These are phyloP conservation scores for Drosophila baimaii DNA, from an alignment of 1,140 invertebrate species.

Conservation along the genomic window DNA sequence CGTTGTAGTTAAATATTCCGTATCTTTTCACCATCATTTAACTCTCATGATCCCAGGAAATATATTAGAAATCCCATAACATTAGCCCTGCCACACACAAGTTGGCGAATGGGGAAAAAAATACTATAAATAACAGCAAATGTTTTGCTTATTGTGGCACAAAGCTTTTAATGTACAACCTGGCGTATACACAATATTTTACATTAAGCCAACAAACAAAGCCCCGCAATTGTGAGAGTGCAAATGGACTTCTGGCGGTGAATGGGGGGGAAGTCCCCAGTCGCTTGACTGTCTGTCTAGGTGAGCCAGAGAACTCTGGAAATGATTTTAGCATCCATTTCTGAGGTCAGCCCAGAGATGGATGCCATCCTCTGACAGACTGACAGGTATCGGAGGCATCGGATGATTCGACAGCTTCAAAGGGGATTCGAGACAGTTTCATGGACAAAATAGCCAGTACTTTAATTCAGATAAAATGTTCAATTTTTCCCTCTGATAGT, in stretches of 20 bases:
- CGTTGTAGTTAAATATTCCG: not conserved
- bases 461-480: conserved; percentile 37
- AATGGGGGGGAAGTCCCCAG: conserved; percentile 4
- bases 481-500: not conserved
- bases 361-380: conserved; percentile 41
- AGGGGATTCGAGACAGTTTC: not conserved
- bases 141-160: conserved; percentile 59
- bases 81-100: conserved; percentile 16
- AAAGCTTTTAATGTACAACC: conserved; percentile 79
- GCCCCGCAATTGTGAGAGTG: conserved; percentile 41
- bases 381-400: conserved; percentile 44
- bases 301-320: conserved; percentile 42
- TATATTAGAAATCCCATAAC: conserved; percentile 17
- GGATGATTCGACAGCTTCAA: not conserved
- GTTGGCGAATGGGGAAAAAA: conserved; percentile 9
- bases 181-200: conserved; percentile 76
- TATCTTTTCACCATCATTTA: not conserved
- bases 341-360: conserved; percentile 37
- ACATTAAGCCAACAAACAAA: conserved; percentile 78
- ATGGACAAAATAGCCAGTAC: conserved; percentile 1
- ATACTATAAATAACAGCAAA: conserved; percentile 67
- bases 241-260: conserved; percentile 1
- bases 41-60: conserved; percentile 6
- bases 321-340: conserved; percentile 47
- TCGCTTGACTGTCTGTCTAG: conserved; percentile 26